A percentile compares a stretch with the other conserved stretches of the same genome.
These are phyloP conservation scores for Portunus trituberculatus DNA, from an alignment of 1,140 invertebrate species.

Conservation along the genomic window DNA sequence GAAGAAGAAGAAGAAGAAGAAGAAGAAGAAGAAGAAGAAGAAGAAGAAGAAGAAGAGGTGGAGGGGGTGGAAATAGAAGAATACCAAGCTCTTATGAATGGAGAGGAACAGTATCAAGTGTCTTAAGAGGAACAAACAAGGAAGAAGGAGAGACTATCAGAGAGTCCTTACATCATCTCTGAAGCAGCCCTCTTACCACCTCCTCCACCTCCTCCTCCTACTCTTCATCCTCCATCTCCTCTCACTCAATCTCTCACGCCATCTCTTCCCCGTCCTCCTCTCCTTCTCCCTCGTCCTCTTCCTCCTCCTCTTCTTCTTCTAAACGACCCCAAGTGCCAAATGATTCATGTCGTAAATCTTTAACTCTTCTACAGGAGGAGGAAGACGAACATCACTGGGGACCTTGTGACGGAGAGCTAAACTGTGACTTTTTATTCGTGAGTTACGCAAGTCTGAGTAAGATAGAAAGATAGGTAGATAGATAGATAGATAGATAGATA, in stretches of 20 bases:
- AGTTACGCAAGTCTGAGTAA: too few relatives aligned
- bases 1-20: background rate
- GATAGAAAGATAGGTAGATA: too few relatives aligned
- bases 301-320: too few relatives aligned
- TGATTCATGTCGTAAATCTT: background rate
- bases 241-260: background rate
- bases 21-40: background rate
- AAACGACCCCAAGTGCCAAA: background rate
- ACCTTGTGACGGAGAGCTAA: too few relatives aligned
- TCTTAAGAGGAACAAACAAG: background rate
- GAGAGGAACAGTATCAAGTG: too few relatives aligned
- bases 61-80: background rate
- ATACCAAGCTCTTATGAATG: too few relatives aligned
- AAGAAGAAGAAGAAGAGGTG: background rate
- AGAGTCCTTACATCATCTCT: background rate
- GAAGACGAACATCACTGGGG: too few relatives aligned
- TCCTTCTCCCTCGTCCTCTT: background rate
- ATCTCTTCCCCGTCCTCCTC: background rate
- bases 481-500: too few relatives aligned
- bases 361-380: background rate
- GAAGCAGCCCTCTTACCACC: background rate
- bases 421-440: too few relatives aligned
- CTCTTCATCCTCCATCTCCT: background rate
- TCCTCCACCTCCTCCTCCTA: background rate
- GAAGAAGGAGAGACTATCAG: background rate